Percentiles rank a stretch among this genome's conserved stretches.
phyloP scores from a whole-genome alignment of 1,140 invertebrate genomes.

The Leptopilina clavipes region DNA sequence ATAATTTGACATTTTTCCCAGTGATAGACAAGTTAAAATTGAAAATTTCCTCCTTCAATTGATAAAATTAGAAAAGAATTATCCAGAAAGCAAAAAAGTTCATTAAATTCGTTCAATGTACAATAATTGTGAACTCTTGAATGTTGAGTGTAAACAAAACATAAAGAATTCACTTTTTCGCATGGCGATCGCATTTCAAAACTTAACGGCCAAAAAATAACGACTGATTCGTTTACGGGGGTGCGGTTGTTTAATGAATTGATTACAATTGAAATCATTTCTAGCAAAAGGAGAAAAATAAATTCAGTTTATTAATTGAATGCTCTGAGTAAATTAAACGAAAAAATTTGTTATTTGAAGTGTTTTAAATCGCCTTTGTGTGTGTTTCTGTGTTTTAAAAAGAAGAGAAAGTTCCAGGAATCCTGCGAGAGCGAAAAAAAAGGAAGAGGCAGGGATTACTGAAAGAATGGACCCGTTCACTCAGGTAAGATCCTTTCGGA shows the following conservation, averaged over 20 bases:
- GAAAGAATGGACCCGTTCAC: slow-evolving; percentile 67
- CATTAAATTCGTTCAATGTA: no score
- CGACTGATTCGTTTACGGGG: background rate
- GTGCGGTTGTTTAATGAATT: background rate
- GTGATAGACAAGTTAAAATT: no score
- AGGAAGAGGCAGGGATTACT: slow-evolving; percentile 7
- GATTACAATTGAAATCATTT: no score
- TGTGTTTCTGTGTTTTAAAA: background rate
- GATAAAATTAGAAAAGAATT: no score
- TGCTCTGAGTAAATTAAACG: no score
- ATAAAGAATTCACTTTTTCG: background rate
- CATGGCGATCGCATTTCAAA: slow-evolving; percentile 59
- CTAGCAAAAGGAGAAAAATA: no score
- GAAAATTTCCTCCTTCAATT: no score
- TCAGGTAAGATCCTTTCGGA: slow-evolving; percentile 55
- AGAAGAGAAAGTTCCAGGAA: slow-evolving; percentile 14
- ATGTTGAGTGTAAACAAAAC: slow-evolving; percentile 27
- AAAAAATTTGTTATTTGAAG: background rate
- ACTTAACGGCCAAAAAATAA: slow-evolving; percentile 59
- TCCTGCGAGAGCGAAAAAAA: background rate
- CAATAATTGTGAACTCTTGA: background rate
- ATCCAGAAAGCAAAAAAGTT: no score
- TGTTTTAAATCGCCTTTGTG: background rate
- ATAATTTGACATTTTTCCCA: no score
- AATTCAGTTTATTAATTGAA: no score